These are phyloP conservation scores for Dryobates pubescens DNA, from an alignment of 2,797 vertebrate species.

Conservation along the genomic window DNA sequence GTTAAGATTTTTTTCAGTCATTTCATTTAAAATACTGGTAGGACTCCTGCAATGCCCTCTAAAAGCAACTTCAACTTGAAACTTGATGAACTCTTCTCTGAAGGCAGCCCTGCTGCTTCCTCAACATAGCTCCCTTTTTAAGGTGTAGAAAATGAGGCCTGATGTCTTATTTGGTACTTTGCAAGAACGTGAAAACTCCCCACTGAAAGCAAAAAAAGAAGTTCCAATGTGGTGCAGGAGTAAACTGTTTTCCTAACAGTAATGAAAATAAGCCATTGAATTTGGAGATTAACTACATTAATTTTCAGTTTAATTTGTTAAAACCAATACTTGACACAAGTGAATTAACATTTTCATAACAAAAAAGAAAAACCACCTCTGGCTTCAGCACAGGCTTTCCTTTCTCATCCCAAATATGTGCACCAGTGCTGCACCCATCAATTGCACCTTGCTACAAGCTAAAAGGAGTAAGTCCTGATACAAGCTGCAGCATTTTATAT, in stretches of 20 bases:
- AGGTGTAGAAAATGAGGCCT: background rate
- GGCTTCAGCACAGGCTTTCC: background rate
- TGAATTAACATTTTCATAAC: background rate
- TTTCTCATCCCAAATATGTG: background rate
- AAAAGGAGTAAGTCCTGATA: background rate
- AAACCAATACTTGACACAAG: background rate
- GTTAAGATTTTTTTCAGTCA: background rate
- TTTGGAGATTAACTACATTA: background rate
- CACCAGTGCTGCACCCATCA: background rate
- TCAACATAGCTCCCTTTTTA: background rate
- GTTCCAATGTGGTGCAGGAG: background rate
- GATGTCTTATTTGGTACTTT: background rate
- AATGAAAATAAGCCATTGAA: background rate
- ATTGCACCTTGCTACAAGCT: background rate
- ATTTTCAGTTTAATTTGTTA: background rate
- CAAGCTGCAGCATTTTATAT: background rate
- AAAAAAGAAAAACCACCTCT: background rate
- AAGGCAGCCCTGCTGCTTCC: background rate
- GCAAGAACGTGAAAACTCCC: background rate
- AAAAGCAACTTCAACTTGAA: background rate
- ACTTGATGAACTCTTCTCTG: background rate
- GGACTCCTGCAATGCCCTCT: background rate
- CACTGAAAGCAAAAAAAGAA: background rate
- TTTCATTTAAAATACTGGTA: background rate
- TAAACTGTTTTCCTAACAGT: background rate